These are phyloP conservation scores for Bucco capensis DNA, from an alignment of 2,113 vertebrate genomes.

Conservation along the genomic window DNA sequence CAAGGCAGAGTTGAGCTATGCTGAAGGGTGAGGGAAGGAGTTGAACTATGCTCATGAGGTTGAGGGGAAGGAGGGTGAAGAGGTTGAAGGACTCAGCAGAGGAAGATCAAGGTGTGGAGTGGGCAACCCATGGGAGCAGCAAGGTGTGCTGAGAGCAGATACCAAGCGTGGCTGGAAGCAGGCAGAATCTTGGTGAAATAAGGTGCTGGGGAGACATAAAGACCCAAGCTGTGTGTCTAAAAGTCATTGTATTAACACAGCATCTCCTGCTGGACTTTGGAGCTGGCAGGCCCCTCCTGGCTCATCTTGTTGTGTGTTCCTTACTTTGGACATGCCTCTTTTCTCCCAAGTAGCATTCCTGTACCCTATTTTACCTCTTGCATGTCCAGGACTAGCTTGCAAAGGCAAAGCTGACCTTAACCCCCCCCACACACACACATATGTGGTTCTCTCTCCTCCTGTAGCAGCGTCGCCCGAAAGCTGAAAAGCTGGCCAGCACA, in stretches of 20 bases:
- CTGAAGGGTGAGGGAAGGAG: neutral
- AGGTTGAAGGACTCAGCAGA: neutral
- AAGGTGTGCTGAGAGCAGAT: neutral
- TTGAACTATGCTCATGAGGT: neutral
- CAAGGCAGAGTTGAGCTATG: too few species aligned
- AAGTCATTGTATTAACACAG: accelerated
- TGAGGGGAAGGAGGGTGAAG: neutral
- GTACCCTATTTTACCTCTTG: neutral
- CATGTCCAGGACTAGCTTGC: too few species aligned
- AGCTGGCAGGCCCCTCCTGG: neutral
- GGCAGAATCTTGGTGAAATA: neutral
- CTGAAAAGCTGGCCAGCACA: constrained; percentile 83
- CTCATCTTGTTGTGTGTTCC: neutral
- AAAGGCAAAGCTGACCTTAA: neutral
- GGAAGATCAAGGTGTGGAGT: neutral
- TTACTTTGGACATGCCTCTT: neutral
- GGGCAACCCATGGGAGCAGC: neutral
- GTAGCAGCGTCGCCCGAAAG: constrained; percentile 69
- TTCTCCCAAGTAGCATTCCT: neutral
- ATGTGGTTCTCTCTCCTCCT: neutral
- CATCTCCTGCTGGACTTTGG: neutral
- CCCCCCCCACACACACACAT: neutral
- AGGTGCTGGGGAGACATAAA: neutral
- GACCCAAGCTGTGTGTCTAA: accelerated
- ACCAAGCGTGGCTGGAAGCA: neutral